Evolutionary conservation across 2,797 vertebrate genomes (phyloP).

Genomic region (Cheirogaleus major): DNA sequence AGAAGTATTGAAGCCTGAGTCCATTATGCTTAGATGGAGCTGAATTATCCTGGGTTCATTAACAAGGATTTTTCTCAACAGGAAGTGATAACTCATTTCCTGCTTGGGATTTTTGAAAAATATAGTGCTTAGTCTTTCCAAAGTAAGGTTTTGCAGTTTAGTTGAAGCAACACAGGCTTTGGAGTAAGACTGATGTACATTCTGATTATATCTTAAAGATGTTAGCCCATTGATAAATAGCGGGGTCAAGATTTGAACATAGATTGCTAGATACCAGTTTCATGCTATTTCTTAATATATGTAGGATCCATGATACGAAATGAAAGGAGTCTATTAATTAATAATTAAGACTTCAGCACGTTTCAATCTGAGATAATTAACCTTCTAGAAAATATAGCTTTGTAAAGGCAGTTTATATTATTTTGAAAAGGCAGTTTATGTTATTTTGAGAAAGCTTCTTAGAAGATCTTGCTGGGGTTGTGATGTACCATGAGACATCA

Average conservation of each 20-base stretch:
- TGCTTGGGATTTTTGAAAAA: not conserved
- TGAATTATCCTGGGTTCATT: not conserved
- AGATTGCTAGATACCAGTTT: not conserved
- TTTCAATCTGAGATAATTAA: not conserved
- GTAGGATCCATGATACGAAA: not conserved
- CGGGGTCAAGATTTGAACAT: not conserved
- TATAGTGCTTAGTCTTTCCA: not conserved
- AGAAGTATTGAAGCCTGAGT: not conserved
- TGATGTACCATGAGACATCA: not conserved
- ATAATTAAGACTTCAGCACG: not conserved
- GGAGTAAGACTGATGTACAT: not conserved
- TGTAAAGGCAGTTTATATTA: not conserved
- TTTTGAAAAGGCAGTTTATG: not conserved
- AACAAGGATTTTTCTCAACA: constrained; percentile 17
- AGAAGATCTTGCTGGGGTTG: not conserved
- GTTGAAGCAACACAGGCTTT: not conserved
- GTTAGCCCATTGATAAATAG: not conserved
- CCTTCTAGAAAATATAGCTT: not conserved
- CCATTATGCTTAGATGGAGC: not conserved
- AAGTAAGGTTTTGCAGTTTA: not conserved
- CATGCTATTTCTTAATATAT: not conserved
- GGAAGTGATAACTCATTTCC: not conserved
- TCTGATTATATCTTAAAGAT: not conserved
- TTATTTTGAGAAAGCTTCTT: not conserved
- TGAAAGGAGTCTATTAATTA: not conserved